These are phyloP conservation scores for Sminthurides aquaticus DNA, from an alignment of 2,888 invertebrate genomes.

Conservation along the genomic window DNA sequence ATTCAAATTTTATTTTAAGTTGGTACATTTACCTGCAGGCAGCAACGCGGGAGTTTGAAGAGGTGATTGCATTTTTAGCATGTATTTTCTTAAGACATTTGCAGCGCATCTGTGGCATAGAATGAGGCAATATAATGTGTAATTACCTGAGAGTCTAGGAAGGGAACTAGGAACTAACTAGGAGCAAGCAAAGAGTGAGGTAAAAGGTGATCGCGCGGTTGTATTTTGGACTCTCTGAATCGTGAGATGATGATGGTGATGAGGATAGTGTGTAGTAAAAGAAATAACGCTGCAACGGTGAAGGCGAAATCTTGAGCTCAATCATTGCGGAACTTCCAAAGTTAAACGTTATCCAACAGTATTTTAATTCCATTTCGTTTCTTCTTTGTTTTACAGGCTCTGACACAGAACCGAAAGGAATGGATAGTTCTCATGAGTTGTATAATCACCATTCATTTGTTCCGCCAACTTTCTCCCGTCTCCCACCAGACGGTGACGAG, in stretches of 20 bases:
- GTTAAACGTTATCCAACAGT: neutral
- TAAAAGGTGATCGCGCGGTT: too few species aligned
- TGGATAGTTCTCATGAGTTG: slow-evolving; percentile 40
- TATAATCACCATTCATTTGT: slow-evolving; percentile 32
- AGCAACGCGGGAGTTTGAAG: too few species aligned
- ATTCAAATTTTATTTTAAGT: too few species aligned
- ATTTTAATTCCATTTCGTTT: slow-evolving; percentile 7
- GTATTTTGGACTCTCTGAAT: neutral
- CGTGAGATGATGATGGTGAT: neutral
- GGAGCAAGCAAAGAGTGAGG: too few species aligned
- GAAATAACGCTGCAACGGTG: neutral
- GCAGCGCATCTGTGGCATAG: too few species aligned
- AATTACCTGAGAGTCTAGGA: too few species aligned
- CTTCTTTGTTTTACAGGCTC: slow-evolving; percentile 14
- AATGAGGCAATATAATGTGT: too few species aligned
- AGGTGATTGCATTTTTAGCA: too few species aligned
- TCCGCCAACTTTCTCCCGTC: slow-evolving; percentile 55
- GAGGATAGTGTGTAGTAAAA: neutral
- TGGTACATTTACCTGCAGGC: too few species aligned
- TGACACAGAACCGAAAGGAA: slow-evolving; percentile 21
- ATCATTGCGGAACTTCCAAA: too few species aligned
- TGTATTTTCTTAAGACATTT: too few species aligned
- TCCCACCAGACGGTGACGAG: slow-evolving; percentile 76
- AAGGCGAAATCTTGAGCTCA: neutral
- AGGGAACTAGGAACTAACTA: too few species aligned